phyloP scores from a whole-genome alignment of 2,888 invertebrate species.

The Scelioninae gen. 1 region DNA sequence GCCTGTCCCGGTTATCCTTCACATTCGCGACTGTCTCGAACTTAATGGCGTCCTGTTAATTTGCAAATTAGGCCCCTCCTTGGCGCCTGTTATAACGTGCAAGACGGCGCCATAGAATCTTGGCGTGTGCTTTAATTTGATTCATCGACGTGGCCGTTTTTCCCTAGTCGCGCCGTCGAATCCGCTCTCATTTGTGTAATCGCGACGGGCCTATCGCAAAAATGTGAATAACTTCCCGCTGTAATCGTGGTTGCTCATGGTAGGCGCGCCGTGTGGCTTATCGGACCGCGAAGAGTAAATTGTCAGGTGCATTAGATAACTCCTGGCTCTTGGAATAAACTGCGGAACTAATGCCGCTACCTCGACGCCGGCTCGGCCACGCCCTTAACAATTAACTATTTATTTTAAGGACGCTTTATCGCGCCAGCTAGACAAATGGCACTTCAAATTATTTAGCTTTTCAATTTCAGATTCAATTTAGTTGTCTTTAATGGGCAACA shows the following conservation, averaged over 20 bases:
- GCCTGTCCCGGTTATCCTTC: constrained; percentile 60
- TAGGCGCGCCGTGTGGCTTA: constrained; percentile 30
- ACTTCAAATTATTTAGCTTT: too few relatives aligned
- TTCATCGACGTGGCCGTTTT: constrained; percentile 37
- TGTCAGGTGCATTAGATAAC: constrained; percentile 59
- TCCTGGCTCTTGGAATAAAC: constrained; percentile 51
- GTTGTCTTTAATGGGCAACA: too few relatives aligned
- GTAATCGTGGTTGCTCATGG: constrained; percentile 3
- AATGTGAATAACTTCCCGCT: constrained; percentile 32
- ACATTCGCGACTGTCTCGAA: constrained; percentile 42
- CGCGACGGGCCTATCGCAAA: constrained; percentile 7
- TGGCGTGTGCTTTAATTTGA: constrained; percentile 36
- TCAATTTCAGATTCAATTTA: too few relatives aligned
- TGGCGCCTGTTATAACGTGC: constrained; percentile 45
- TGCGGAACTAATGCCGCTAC: constrained; percentile 41
- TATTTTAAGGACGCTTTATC: constrained; percentile 32
- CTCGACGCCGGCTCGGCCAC: too few relatives aligned
- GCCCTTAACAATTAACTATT: constrained; percentile 50
- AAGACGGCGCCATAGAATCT: constrained; percentile 37
- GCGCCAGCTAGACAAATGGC: too few relatives aligned
- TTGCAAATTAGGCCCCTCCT: constrained; percentile 62
- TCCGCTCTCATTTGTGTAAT: constrained; percentile 23
- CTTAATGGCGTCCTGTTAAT: constrained; percentile 65
- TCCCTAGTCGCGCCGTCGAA: constrained; percentile 17
- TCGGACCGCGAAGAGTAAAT: constrained; percentile 41